Conservation (phyloP, 2,888 invertebrate genomes). For the Calliscelio sp. region DNA sequence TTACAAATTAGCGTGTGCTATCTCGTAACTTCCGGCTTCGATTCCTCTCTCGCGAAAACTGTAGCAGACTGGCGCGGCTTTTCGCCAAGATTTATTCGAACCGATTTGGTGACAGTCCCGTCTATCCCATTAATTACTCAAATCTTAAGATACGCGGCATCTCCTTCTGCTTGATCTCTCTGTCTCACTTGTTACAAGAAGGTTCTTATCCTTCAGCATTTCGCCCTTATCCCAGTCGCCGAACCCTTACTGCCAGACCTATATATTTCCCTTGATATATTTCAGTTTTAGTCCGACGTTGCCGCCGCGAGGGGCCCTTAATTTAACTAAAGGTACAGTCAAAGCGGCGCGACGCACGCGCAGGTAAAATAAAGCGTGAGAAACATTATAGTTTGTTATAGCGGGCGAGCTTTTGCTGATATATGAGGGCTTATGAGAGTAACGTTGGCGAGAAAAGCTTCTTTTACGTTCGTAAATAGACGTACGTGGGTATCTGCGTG, state of each 20-base stretch:
- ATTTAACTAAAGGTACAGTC: slow-evolving; percentile 77
- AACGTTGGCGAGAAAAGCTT: slow-evolving; percentile 73
- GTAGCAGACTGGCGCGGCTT: slow-evolving; percentile 39
- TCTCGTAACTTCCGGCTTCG: slow-evolving; percentile 65
- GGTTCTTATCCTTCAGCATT: slow-evolving; percentile 69
- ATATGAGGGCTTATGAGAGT: slow-evolving; percentile 77
- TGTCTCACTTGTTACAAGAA: slow-evolving; percentile 47
- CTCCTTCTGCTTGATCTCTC: not conserved
- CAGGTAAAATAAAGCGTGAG: slow-evolving; percentile 75
- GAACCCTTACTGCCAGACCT: slow-evolving; percentile 73
- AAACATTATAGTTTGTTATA: slow-evolving; percentile 79
- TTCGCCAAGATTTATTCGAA: slow-evolving; percentile 70
- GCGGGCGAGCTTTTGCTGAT: slow-evolving; percentile 78
- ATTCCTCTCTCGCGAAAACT: slow-evolving; percentile 56
- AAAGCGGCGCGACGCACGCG: slow-evolving; percentile 52
- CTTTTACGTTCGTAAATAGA: slow-evolving; percentile 70
- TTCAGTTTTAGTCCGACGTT: slow-evolving; percentile 78
- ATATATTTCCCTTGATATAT: slow-evolving; percentile 79
- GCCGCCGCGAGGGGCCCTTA: slow-evolving; percentile 75
- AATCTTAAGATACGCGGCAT: slow-evolving; percentile 70
- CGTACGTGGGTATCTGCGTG: slow-evolving; percentile 60
- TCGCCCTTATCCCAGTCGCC: slow-evolving; percentile 69
- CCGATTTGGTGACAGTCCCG: slow-evolving; percentile 76
- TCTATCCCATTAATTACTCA: slow-evolving; percentile 75
- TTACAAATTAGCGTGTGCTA: slow-evolving; percentile 69